Percentiles rank a stretch among this genome's conserved stretches.
Conservation (phyloP, 2,888 invertebrate genomes). For the Andrena dorsata region DNA sequence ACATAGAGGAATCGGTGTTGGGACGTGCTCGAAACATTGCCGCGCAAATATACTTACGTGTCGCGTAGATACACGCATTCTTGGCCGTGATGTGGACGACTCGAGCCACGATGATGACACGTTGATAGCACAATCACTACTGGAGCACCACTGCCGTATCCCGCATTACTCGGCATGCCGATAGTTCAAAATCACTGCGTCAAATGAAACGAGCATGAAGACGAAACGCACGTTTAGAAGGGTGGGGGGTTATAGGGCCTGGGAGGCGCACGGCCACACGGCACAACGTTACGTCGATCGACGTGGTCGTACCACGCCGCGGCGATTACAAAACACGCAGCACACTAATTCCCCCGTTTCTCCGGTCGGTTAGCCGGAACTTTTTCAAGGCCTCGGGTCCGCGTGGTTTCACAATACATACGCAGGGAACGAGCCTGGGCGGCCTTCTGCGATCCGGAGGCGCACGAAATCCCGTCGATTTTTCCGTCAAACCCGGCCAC, state of each 20-base stretch:
- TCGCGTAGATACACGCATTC: conserved; percentile 40
- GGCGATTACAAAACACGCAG: conserved; percentile 48
- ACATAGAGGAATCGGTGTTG: background rate
- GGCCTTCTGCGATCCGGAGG: background rate
- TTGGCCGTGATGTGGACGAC: conserved; percentile 32
- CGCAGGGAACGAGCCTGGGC: background rate
- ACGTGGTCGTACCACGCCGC: conserved; percentile 21
- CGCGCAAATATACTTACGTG: conserved; percentile 56
- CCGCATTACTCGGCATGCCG: conserved; percentile 63
- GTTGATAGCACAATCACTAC: conserved; percentile 66
- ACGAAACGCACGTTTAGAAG: background rate
- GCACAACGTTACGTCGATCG: conserved; percentile 12
- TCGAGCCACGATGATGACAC: conserved; percentile 43
- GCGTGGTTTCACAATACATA: conserved; percentile 33
- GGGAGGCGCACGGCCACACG: background rate
- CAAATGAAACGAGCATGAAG: conserved; percentile 30
- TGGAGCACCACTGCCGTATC: conserved; percentile 57
- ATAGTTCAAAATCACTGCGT: conserved; percentile 62
- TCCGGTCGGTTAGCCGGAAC: conserved; percentile 28
- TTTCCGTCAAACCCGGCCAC: background rate
- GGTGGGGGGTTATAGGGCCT: too few relatives aligned
- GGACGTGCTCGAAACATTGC: conserved; percentile 26
- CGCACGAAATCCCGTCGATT: conserved; percentile 23
- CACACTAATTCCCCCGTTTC: conserved; percentile 28
- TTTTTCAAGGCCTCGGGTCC: conserved; percentile 34